Percentiles rank a stretch among this genome's conserved stretches.
Evolutionary conservation across 2,113 vertebrate genomes (phyloP).

Genomic region (Scomber scombrus): DNA sequence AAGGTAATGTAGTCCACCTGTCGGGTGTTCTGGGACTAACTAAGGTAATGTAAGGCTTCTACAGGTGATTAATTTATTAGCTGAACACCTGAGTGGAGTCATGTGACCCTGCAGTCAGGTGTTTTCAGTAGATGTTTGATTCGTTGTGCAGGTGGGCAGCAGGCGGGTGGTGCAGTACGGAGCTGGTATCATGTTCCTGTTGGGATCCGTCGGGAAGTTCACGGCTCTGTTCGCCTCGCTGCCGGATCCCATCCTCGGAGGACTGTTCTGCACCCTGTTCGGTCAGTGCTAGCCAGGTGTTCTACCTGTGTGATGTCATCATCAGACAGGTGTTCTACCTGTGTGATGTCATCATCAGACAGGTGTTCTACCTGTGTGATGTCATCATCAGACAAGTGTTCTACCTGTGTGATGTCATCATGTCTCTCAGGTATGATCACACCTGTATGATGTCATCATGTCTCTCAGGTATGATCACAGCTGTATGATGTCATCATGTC

Average conservation of each 20-base stretch:
- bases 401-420: neutral
- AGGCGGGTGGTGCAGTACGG: conserved; percentile 96
- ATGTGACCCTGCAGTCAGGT: too few species aligned
- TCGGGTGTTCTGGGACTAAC: conserved; percentile 98
- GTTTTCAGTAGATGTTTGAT: too few species aligned
- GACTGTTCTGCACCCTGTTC: conserved; percentile 98
- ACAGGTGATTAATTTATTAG: too few species aligned
- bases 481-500: too few species aligned
- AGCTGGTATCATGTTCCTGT: conserved; percentile 92
- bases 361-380: too few species aligned
- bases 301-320: neutral
- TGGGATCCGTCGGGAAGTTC: conserved; percentile 95
- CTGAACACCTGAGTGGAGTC: too few species aligned
- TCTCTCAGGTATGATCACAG: too few species aligned
- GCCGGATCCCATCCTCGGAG: conserved; percentile 95
- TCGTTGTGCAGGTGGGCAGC: conserved; percentile 91
- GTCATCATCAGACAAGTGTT: neutral
- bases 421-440: too few species aligned
- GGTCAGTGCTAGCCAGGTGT: conserved; percentile 81
- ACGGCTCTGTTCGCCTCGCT: conserved; percentile 95
- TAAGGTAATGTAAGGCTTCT: conserved; percentile 82
- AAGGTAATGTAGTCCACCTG: too few species aligned
- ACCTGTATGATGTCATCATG: too few species aligned
- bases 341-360: neutral
- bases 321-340: neutral